Evolutionary conservation across 92 coral and sea anemone genomes (phyloP), one percentile per base, ranked within the genome.

Genomic region (Porites cylindrica): DNA sequence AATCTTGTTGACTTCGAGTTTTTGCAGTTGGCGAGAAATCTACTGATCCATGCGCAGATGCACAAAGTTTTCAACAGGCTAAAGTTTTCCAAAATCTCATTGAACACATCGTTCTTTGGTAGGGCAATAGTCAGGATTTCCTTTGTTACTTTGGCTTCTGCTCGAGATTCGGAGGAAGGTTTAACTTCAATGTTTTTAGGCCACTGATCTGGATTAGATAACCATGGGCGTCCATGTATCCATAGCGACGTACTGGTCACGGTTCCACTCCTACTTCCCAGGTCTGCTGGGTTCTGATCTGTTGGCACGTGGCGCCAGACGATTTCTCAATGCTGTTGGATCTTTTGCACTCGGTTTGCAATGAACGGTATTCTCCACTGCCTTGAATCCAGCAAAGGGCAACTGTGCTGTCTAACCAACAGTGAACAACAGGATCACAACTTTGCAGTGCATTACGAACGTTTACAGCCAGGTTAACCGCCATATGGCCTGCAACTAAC

Each of bases 401-500:
- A 6, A 85, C 83, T 23, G 76, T 75, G 11, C 83, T 58, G 73
- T 76, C 90, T 12, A 67, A 67, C 92, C 92, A 88, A 38, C 88
- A 77, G 51, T 74, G 20, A 17, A 53, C 56, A 9, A 70, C 72
- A 24, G 81, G 76, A 29, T 60, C 19, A 51, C 54, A 19, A 20
- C 13, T 21, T 17, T 78, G 66, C 52, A 90, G 18, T 17, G 78
- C 86, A 32, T 24, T 53, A 3, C 70, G 78, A 10, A 85, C 86
- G 76, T 90, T 90, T 8, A 69, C 59, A 12, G 81, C 83, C 4
- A 90, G 80, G 68, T 90, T 90, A 3, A 16, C 79, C 19, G 91
- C 91, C 93, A 90, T 90, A 77, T 86, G 90, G 18, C 90, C 84
- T 10, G 93, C 82, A 1, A 90, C 79, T 6, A 89, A 63, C 71